These are phyloP conservation scores for Amphiprion clarkii DNA, from an alignment of 2,797 vertebrate genomes.

Conservation along the genomic window DNA sequence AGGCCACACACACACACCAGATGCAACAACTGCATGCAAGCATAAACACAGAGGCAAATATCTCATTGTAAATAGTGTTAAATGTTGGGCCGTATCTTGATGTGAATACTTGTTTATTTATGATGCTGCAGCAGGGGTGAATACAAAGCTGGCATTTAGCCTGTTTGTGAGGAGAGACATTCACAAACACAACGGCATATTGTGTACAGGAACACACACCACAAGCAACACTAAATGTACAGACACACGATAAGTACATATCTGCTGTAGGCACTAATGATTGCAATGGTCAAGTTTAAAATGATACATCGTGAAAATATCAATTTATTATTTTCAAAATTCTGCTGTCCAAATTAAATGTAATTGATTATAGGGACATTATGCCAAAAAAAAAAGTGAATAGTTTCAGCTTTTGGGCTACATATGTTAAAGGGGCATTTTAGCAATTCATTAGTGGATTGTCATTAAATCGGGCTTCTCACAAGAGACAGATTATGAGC, in stretches of 20 bases:
- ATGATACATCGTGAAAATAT: neutral
- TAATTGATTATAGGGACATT: no score
- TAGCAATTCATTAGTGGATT: neutral
- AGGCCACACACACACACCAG: slow-evolving; percentile 23
- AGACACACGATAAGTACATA: no score
- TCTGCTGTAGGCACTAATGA: no score
- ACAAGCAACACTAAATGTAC: no score
- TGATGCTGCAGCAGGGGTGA: slow-evolving; percentile 22
- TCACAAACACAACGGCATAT: neutral
- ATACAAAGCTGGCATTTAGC: slow-evolving; percentile 39
- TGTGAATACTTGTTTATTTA: slow-evolving; percentile 48
- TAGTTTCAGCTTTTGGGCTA: neutral
- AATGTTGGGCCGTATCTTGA: slow-evolving; percentile 2
- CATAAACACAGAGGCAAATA: slow-evolving; percentile 6
- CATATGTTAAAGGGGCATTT: neutral
- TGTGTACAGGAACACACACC: neutral
- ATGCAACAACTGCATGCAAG: neutral
- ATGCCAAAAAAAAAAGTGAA: no score
- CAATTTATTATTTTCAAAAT: neutral
- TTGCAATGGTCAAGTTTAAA: no score
- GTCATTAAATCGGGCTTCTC: neutral
- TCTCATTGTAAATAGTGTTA: slow-evolving; percentile 11
- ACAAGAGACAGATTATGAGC: neutral
- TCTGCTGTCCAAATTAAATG: no score
- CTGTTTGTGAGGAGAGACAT: slow-evolving; percentile 7